Evolutionary conservation across 2,113 vertebrate genomes (phyloP).

Genomic region (Lampris incognitus): DNA sequence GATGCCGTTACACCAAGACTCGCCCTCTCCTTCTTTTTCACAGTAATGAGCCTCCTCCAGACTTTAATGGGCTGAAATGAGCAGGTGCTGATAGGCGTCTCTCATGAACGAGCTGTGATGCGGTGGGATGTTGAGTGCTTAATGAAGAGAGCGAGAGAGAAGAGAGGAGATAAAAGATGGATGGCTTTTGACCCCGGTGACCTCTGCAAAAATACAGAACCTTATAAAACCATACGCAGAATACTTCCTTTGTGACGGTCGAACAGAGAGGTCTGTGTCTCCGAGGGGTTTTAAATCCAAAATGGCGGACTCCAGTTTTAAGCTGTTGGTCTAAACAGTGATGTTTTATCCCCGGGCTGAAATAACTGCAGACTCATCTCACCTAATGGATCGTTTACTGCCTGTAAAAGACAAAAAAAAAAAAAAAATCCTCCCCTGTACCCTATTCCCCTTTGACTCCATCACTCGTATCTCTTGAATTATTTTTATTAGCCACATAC

Average conservation of each 20-base stretch:
- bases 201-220: too few relatives aligned
- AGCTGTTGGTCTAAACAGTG: too few relatives aligned
- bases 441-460: slow-evolving; percentile 25
- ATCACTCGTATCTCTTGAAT: slow-evolving; percentile 25
- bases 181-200: neutral
- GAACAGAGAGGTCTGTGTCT: neutral
- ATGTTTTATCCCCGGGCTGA: slow-evolving; percentile 41
- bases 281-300: too few relatives aligned
- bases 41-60: slow-evolving; percentile 26
- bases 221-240: too few relatives aligned
- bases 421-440: slow-evolving; percentile 14
- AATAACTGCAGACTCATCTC: slow-evolving; percentile 32
- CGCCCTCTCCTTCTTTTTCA: too few relatives aligned
- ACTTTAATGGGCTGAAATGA: slow-evolving; percentile 44
- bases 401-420: slow-evolving; percentile 32
- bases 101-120: slow-evolving; percentile 38
- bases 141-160: slow-evolving; percentile 3
- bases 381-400: slow-evolving; percentile 47
- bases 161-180: neutral
- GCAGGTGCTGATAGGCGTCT: slow-evolving; percentile 49
- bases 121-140: slow-evolving; percentile 28
- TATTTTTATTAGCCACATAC: slow-evolving; percentile 9
- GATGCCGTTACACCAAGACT: neutral
- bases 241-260: too few relatives aligned
- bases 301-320: too few relatives aligned